These are phyloP conservation scores for Arenicola marina DNA, from an alignment of 2,888 invertebrate species.

Conservation along the genomic window DNA sequence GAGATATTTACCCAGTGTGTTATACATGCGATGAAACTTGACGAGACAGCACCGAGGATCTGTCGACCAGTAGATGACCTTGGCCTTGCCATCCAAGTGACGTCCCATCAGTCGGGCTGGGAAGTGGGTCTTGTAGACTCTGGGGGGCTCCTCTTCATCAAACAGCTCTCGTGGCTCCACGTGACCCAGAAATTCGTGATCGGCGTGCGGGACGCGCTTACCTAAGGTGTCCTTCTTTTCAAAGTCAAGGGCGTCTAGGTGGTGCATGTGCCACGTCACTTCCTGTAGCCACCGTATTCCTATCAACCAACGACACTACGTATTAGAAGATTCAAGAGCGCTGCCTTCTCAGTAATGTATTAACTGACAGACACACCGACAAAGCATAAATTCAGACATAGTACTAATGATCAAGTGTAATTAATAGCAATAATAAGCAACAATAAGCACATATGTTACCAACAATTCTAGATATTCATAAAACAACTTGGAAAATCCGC, in stretches of 20 bases:
- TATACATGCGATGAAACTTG: neutral
- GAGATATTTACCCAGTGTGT: slow-evolving; percentile 1
- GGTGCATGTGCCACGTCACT: neutral
- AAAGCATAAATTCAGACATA: neutral
- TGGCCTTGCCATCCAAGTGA: neutral
- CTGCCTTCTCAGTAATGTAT: no score
- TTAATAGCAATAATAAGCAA: neutral
- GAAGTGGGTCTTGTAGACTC: neutral
- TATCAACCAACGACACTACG: neutral
- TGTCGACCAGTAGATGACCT: neutral
- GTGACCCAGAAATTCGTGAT: neutral
- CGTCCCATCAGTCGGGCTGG: neutral
- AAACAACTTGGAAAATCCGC: no score
- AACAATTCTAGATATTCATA: neutral
- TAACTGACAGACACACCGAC: no score
- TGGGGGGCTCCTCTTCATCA: neutral
- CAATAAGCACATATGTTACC: neutral
- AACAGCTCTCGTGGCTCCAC: neutral
- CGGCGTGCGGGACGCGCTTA: neutral
- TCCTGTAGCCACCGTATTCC: slow-evolving; percentile 1
- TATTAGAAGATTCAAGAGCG: no score
- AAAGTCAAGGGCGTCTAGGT: neutral
- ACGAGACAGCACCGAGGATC: neutral
- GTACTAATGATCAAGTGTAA: neutral
- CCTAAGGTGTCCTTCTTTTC: neutral